phyloP scores from a whole-genome alignment of 2,113 vertebrate genomes.

The Protobothrops flavoviridis region DNA sequence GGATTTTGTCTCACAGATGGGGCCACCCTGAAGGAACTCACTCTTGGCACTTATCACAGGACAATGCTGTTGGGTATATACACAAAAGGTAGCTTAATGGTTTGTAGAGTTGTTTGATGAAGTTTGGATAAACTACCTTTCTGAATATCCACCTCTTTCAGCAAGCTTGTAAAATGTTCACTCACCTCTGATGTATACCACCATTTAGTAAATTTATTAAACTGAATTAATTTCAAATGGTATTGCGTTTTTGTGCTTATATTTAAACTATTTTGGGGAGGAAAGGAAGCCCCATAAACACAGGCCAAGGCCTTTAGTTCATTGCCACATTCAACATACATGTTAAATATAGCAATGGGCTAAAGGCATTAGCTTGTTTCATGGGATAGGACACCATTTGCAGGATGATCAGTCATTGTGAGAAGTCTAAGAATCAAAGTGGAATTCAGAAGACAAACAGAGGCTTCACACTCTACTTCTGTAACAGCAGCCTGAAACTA shows the following conservation, averaged over 20 bases:
- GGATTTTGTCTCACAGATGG: neutral
- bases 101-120: constrained; percentile 9
- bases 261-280: neutral
- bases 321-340: neutral
- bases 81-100: neutral
- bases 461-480: neutral
- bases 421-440: neutral
- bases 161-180: neutral
- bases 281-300: neutral
- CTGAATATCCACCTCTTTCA: neutral
- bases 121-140: neutral
- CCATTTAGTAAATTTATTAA: neutral
- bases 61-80: neutral
- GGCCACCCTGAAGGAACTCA: neutral
- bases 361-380: neutral
- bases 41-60: neutral
- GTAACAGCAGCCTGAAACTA: neutral
- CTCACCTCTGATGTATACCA: too few relatives aligned
- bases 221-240: neutral
- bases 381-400: neutral
- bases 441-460: neutral
- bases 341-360: neutral
- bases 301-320: neutral
- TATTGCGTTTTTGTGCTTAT: neutral
- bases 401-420: neutral